Evolutionary conservation across 2,797 vertebrate genomes (phyloP).

Genomic region (Syngnathus acus): DNA sequence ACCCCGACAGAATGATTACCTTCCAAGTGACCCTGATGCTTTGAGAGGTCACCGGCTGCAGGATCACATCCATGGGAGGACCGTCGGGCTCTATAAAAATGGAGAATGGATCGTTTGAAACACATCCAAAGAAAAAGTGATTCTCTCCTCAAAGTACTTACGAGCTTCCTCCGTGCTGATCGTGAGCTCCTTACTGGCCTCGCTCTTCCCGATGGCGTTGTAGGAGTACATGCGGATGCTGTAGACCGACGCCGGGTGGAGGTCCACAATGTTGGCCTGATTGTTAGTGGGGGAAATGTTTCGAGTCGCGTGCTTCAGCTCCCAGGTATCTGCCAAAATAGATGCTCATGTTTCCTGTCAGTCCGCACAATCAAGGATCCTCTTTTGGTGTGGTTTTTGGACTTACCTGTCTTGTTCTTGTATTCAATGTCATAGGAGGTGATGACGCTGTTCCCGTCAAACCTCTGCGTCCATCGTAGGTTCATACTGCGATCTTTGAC

Average conservation of each 20-base stretch:
- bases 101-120: background rate
- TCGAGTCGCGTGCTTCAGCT: constrained; percentile 92
- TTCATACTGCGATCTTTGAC: constrained; percentile 98
- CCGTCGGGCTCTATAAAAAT: constrained; percentile 83
- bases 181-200: constrained; percentile 95
- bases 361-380: background rate
- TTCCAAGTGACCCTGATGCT: constrained; percentile 99
- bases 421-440: constrained; percentile 96
- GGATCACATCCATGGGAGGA: constrained; percentile 91
- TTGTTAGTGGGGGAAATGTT: constrained; percentile 98
- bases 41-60: constrained; percentile 92
- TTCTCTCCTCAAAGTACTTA: constrained; percentile 29
- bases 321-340: constrained; percentile 82
- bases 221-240: constrained; percentile 99
- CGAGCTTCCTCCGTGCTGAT: constrained; percentile 97
- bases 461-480: constrained; percentile 91
- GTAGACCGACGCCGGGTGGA: constrained; percentile 93
- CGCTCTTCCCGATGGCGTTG: constrained; percentile 92
- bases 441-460: constrained; percentile 96
- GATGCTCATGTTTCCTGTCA: background rate
- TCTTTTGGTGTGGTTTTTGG: background rate
- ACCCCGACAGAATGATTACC: constrained; percentile 58
- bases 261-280: constrained; percentile 96
- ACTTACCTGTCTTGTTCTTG: constrained; percentile 93
- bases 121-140: background rate